Base-by-base conservation (phyloP, 2,888 invertebrate species). In the Germaria angustata region DNA sequence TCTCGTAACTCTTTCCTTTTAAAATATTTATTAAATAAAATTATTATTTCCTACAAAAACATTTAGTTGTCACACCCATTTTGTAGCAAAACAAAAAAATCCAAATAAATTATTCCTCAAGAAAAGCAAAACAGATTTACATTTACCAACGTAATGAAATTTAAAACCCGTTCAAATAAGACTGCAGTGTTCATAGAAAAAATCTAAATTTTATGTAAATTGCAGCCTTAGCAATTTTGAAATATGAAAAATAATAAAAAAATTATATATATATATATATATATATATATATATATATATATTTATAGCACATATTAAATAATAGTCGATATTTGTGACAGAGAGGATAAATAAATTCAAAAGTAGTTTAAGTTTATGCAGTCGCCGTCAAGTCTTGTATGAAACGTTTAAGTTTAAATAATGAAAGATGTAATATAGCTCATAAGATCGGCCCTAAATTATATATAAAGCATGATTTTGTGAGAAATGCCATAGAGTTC, bases 161-260 rank as follows among this genome's bases (percentile, higher is more conserved):
- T 34, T 53, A 4, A 65, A 65, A 73, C 22, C 34, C 22, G 44
- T 24, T 22, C 34, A 49, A 15, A 46, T 24, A 17, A 46, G 32
- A 49, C 3, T 41, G 28, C 28, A 66, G 9, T 22, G 22, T 9
- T 49, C 3, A 11, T 9, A 32, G 24, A 44, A 57, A 44, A 32
- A 32, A 46, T 15, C 9, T 34, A 69, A 39, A 69, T 57, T 46
- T 46, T 46, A 71, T 71, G 44, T 46, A 71, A 71, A 71, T 71
- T n/a, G 44, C 17, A 24, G 34, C 32, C 15, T n/a, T 44, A 34
- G 22, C 20, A 24, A 69, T 34, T 46, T 71, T 22, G 57, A 57
- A 57, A 20, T 57, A 28, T 55, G 20, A 34, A 6, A 69, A 44
- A 71, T 13, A 44, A 11, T 39, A 2, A 55, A 46, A 63, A 44